Base-by-base conservation (phyloP, 2,797 vertebrate species). In the Myotis pilosus region DNA sequence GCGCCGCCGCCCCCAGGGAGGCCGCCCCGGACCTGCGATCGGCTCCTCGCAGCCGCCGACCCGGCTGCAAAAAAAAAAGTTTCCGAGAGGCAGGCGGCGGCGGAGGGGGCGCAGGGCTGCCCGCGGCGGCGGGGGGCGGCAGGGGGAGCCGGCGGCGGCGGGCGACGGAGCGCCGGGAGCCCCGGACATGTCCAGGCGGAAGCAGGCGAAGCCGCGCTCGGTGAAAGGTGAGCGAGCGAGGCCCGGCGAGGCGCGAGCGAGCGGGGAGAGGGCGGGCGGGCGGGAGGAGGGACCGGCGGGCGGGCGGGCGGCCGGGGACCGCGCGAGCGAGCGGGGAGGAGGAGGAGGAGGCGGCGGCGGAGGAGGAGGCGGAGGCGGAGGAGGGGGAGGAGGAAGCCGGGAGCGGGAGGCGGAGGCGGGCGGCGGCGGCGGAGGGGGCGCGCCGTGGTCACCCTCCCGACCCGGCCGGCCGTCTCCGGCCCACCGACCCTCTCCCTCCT, bases 181-280 rank as follows among this genome's bases (percentile, higher is more conserved):
- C 89, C 98, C 98, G 98, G 99, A 99, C 98, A 99, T 99, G 99
- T 99, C 99, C 97, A 99, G 99, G 97, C 98, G 99, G 97, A 99
- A 99, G 98, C 99, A 99, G 98, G 99, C 99, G 98, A 99, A 99
- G 97, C 99, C 99, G 95, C 99, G 99, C 97, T 99, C 99, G 96
- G 99, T 99, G 94, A 99, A 99, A 99, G 99, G 99, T 99, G 99
- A 99, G 99, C 96, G 94, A 97, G 95, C 88, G 94, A 91, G 97
- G 95, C 96, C 97, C 96, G 91, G 96, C 91, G 89, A 60, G 95
- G 93, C 95, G 93, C 96, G 96, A 91, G 79, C 75, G 81, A 84
- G 92, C 28, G 89, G 91, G 76, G 95, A 94, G 94, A 89, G 95
- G 87, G 55, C 8, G 96, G 90, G 95, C 41, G 82, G 78, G 93